A percentile compares a stretch with the other conserved stretches of the same genome.
These are phyloP conservation scores for Orthonychiurus folsomi DNA, from an alignment of 2,888 invertebrate species.

Conservation along the genomic window DNA sequence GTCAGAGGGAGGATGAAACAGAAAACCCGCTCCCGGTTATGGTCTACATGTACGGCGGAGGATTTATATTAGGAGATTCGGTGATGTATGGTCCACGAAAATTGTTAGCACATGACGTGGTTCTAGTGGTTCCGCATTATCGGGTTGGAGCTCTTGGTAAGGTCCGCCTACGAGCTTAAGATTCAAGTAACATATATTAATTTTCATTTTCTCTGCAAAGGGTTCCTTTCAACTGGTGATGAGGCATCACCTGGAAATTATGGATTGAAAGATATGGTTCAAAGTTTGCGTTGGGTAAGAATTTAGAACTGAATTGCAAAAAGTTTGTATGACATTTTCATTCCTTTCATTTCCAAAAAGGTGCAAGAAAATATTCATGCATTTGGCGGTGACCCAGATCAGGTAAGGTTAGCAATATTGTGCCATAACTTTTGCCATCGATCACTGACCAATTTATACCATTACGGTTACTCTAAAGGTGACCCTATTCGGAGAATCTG, in stretches of 20 bases:
- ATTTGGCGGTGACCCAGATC: conserved; percentile 17
- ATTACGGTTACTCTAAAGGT: too few species aligned
- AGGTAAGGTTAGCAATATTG: too few species aligned
- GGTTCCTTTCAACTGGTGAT: conserved; percentile 21
- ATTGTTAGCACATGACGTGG: conserved; percentile 15
- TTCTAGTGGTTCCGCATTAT: conserved; percentile 21
- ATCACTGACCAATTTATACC: too few species aligned
- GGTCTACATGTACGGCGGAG: conserved; percentile 18
- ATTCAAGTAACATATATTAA: not conserved
- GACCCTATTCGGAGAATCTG: conserved; percentile 18
- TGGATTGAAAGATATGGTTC: conserved; percentile 17
- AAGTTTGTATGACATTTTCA: too few species aligned
- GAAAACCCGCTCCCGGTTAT: conserved; percentile 15
- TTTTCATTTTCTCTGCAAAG: not conserved
- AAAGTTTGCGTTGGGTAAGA: conserved; percentile 18
- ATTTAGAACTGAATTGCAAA: too few species aligned
- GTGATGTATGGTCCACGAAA: conserved; percentile 17
- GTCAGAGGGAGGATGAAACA: conserved; percentile 8
- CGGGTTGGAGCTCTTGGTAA: conserved; percentile 21
- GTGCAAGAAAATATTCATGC: conserved; percentile 16
- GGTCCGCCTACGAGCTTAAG: too few species aligned
- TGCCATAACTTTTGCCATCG: too few species aligned
- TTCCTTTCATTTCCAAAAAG: too few species aligned
- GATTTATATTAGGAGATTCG: conserved; percentile 16
- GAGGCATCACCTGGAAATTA: conserved; percentile 18